Percentiles rank a stretch among this genome's conserved stretches.
These are phyloP conservation scores for Acanthopagrus latus DNA, from an alignment of 2,797 vertebrate species.

Conservation along the genomic window DNA sequence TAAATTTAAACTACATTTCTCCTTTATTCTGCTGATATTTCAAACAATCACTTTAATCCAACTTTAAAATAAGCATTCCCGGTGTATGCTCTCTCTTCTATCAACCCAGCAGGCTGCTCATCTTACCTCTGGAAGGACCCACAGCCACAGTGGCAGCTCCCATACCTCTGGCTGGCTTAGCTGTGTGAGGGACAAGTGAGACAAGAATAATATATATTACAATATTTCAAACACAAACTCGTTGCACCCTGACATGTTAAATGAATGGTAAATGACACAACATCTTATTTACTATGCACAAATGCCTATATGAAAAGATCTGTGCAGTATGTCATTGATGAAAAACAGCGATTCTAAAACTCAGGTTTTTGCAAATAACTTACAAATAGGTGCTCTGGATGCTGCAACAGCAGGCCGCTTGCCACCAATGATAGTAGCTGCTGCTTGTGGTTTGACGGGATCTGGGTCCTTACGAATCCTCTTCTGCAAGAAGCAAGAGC, in stretches of 20 bases:
- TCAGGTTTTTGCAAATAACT: conserved; percentile 18
- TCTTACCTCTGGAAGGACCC: conserved; percentile 82
- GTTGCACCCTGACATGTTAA: neutral
- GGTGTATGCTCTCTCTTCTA: neutral
- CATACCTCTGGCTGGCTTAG: conserved; percentile 54
- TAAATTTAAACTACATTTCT: too few relatives aligned
- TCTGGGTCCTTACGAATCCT: conserved; percentile 75
- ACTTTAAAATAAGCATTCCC: too few relatives aligned
- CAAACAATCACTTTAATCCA: too few relatives aligned
- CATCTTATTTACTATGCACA: too few relatives aligned
- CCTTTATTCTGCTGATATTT: too few relatives aligned
- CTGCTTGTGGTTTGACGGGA: conserved; percentile 56
- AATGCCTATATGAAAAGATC: neutral
- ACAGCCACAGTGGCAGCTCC: conserved; percentile 82
- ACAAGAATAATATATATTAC: neutral
- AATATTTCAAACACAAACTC: neutral
- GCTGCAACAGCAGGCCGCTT: conserved; percentile 54
- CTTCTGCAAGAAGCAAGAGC: conserved; percentile 67
- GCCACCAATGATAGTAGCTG: conserved; percentile 67
- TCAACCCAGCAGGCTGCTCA: neutral
- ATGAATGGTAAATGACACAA: neutral
- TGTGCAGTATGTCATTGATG: neutral
- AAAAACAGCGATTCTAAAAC: neutral
- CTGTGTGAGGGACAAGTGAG: conserved; percentile 51
- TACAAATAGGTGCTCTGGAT: conserved; percentile 67